These are phyloP conservation scores for Takifugu flavidus DNA, from an alignment of 2,113 vertebrate genomes.

Conservation along the genomic window DNA sequence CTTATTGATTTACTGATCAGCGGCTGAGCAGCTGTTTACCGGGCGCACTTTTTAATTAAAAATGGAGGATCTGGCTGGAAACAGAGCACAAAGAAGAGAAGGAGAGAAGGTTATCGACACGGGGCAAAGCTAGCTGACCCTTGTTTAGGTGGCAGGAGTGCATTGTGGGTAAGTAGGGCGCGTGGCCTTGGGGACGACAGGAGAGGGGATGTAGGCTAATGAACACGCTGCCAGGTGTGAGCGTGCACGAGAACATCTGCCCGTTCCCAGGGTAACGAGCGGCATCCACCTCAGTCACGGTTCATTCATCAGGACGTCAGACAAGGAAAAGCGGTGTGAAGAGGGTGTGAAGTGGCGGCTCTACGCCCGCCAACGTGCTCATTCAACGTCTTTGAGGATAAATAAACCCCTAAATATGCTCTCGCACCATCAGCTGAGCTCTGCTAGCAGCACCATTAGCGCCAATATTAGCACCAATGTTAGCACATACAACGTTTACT, in stretches of 20 bases:
- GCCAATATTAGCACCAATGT: constrained; percentile 16
- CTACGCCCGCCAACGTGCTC: too few relatives aligned
- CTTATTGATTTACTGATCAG: constrained; percentile 35
- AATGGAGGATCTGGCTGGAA: not conserved
- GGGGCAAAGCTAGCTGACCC: constrained; percentile 67
- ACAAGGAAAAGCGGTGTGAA: constrained; percentile 9
- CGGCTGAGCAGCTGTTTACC: constrained; percentile 37
- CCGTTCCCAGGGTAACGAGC: constrained; percentile 58
- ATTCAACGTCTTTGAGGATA: not conserved
- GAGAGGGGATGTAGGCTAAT: constrained; percentile 57
- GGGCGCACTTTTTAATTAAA: constrained; percentile 18
- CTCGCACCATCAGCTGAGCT: constrained; percentile 24
- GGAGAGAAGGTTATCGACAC: constrained; percentile 56
- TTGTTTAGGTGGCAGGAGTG: constrained; percentile 47
- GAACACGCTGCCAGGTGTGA: constrained; percentile 56
- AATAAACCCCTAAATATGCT: not conserved
- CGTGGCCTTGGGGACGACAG: constrained; percentile 60
- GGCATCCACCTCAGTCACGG: constrained; percentile 49
- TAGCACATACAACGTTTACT: constrained; percentile 1
- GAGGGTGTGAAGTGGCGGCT: not conserved
- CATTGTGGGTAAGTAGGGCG: constrained; percentile 73
- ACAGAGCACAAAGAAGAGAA: constrained; percentile 15
- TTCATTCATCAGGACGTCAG: constrained; percentile 46
- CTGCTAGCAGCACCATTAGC: constrained; percentile 23
- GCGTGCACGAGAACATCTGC: constrained; percentile 47